Base-by-base conservation (phyloP, 2,797 vertebrate genomes). In the Neopelma chrysocephalum region DNA sequence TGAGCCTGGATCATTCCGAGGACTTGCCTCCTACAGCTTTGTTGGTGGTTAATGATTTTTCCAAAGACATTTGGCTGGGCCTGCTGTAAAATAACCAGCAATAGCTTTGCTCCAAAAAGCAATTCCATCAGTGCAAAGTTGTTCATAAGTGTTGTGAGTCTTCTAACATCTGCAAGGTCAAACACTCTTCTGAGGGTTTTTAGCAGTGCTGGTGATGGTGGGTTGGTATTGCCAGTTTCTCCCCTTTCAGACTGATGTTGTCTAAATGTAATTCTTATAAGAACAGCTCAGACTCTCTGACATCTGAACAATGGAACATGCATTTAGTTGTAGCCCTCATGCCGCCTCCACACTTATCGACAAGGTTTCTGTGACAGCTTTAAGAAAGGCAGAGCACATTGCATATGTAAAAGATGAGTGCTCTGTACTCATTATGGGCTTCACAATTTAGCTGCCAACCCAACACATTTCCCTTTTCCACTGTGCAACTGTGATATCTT, bases 241-340 rank as follows among this genome's bases (percentile, higher is more conserved):
- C 20, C 53, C 40, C 78, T 70, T 95, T 96, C 82, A 94, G 69
- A 71, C 60, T 89, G 89, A 85, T 1, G 10, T 40, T 92, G 68
- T 87, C 90, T 87, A 82, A 89, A 82, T 87, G 91, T 9, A 90
- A 31, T 77, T 85, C 75, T 71, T 79, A 38, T 70, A 75, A 61
- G 92, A 96, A 73, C 81, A 73, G 26, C 93, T 96, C 93, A 76
- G 88, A 72, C 96, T 97, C 65, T 79, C 91, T 96, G 96, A 96
- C 96, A 94, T 66, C 80, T 93, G n/a, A 96, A 96, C 95, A 97
- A 96, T 94, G 94, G 78, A 96, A 93, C 83, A 1, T 89, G 88
- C 91, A 95, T 93, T 96, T 95, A 96, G 93, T 83, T 95, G 93
- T 95, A 89, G 94, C 82, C 94, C 66, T 94, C 89, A 29, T 2